Evolutionary conservation across 1,140 invertebrate genomes (phyloP).

Genomic region (Lordiphosa collinella): DNA sequence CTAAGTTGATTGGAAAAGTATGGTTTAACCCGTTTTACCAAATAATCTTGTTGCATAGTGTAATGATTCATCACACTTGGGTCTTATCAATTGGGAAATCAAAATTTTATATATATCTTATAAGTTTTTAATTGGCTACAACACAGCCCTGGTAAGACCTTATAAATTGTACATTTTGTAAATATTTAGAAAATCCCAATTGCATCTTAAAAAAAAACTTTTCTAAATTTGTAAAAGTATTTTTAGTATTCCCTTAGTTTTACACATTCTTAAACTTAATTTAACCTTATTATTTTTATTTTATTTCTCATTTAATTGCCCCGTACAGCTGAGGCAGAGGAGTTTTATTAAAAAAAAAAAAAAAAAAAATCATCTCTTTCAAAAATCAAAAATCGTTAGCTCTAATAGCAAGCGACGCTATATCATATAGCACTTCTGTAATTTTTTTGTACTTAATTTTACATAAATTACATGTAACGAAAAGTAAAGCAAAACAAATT

Average conservation of each 20-base stretch:
- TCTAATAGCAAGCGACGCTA: slow-evolving; percentile 74
- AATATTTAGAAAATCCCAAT: too few species aligned
- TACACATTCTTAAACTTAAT: slow-evolving; percentile 33
- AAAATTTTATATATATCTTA: not conserved
- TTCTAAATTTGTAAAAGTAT: too few species aligned
- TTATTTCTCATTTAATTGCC: slow-evolving; percentile 66
- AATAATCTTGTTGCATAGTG: too few species aligned
- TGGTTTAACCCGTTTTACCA: too few species aligned
- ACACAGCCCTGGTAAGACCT: slow-evolving; percentile 18
- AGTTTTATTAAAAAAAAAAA: slow-evolving; percentile 53
- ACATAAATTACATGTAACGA: slow-evolving; percentile 77
- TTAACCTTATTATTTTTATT: slow-evolving; percentile 44
- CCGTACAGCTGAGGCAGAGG: slow-evolving; percentile 67
- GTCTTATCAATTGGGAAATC: slow-evolving; percentile 22
- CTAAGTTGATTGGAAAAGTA: too few species aligned
- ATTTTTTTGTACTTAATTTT: slow-evolving; percentile 74
- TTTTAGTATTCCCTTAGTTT: not conserved
- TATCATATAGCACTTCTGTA: slow-evolving; percentile 70
- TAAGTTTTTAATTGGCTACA: not conserved
- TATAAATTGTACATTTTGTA: too few species aligned
- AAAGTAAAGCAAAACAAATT: slow-evolving; percentile 59
- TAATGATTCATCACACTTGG: not conserved
- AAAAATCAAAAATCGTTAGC: slow-evolving; percentile 57
- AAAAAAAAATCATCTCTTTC: slow-evolving; percentile 28
- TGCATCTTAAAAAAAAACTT: too few species aligned